Base-by-base conservation (phyloP, 1,140 invertebrate genomes). In the Homarus americanus region DNA sequence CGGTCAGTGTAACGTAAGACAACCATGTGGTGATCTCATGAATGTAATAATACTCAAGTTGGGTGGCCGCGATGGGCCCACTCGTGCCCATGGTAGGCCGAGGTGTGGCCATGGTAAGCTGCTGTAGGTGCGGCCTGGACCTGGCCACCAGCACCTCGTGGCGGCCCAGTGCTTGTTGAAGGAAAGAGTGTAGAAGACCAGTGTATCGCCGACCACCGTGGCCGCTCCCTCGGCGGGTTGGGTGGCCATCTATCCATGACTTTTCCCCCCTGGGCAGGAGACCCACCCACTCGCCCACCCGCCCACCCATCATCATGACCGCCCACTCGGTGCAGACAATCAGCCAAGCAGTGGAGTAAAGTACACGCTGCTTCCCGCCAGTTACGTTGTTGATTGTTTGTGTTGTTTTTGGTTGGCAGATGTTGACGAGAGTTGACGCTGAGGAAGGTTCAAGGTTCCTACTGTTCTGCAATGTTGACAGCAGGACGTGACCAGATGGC, bases 1-100 rank as follows among this genome's bases (percentile, higher is more conserved):
- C 82, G 53, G 89, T 91, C 76, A 76, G 66, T 90, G 72, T 82
- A 58, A 44, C 34, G n/a, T 82, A 91, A 86, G 73, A 38, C 49
- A 66, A 80, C 82, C 75, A 85, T 41, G 82, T 85, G 89, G 82
- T 91, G 89, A 91, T 91, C 89, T 91, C 89, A 91, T 86, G 82
- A 79, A 85, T 28, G 82, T 78, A 91, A 82, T 75, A 82, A 82
- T 75, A 82, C 79, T 83, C 69, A 82, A 36, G 69, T 20, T 28
- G 86, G 38, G 75, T 34, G 58, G 53, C 20, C 73, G 53, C 53
- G 53, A 4, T 58, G 12, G 58, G 44, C 75, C 36, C 73, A 58
- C 44, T 20, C 53, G 34, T 49, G 44, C 58, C 44, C 73, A 36
- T 32, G 78, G 75, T 20, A 58, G 53, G 53, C 53, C 44, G 41